Evolutionary conservation across 2,797 vertebrate genomes (phyloP), one percentile per base, ranked within the genome.

Genomic region (Melanotaenia trifasciata): DNA sequence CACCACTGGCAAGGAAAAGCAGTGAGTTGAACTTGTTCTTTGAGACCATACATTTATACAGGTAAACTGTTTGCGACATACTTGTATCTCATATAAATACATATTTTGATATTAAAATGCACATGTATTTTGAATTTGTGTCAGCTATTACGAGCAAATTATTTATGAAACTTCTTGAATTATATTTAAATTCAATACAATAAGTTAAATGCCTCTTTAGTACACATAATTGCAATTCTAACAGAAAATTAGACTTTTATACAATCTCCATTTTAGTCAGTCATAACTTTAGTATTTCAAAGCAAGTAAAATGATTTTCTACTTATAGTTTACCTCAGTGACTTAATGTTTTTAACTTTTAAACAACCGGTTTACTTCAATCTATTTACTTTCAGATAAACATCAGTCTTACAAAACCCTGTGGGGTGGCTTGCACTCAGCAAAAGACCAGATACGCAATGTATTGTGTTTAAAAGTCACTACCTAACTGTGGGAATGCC

Each of bases 391-490:
- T 76, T 61, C 63, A 72, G 45, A 50, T 10, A 61, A 4, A 16
- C n/a, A 40, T 40, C 9, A 20, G 13, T 12, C 54, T 70, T 35
- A 24, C 3, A 35, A 63, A 51, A 47, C 36, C 67, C 18, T 62
- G 38, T 28, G 22, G 65, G 64, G 33, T 28, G 47, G 35, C 16
- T 65, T 57, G 20, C 32, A 50, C 72, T 43, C 22, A 61, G 14
- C 3, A 16, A 54, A 47, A 33, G 59, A 75, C 28, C 32, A 56
- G 8, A 71, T 26, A 51, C 70, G 58, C 22, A 18, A 35, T 5
- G 47, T 45, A 47, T 61, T 32, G 1, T 58, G 30, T 75, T 74
- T 72, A 11, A 60, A 72, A 81, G 58, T 10, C 33, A 61, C 32
- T 51, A 16, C 11, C 56, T 16, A n/a, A 45, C 64, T 45, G 62